These are phyloP conservation scores for Melangyna quadrimaculata DNA, from an alignment of 2,888 invertebrate genomes.

Conservation along the genomic window DNA sequence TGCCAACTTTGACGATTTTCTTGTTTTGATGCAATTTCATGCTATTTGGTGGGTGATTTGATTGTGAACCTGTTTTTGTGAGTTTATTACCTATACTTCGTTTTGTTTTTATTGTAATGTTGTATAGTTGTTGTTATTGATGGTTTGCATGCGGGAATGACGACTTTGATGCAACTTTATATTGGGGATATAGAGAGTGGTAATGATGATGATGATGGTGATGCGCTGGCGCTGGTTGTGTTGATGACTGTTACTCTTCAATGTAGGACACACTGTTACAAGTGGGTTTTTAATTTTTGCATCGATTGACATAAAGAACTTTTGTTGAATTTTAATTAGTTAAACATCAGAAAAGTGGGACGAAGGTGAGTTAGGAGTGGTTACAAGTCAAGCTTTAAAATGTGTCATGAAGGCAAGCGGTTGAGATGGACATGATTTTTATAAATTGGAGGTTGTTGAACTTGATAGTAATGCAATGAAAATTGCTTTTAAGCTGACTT, in stretches of 20 bases:
- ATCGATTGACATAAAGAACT: conserved; percentile 41
- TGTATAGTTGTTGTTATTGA: conserved; percentile 12
- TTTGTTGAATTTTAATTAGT: conserved; percentile 67
- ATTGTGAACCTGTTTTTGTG: conserved; percentile 52
- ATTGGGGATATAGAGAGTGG: conserved; percentile 25
- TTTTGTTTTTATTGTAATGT: conserved; percentile 13
- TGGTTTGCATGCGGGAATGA: conserved; percentile 43
- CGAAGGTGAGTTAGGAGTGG: conserved; percentile 50
- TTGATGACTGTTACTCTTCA: conserved; percentile 23
- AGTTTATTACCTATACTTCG: conserved; percentile 1
- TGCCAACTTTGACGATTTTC: conserved; percentile 45
- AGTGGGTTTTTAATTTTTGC: not conserved
- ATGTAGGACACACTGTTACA: conserved; percentile 55
- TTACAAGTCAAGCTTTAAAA: conserved; percentile 8
- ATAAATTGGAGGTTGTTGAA: not conserved
- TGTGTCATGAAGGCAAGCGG: not conserved
- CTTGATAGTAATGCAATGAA: not conserved
- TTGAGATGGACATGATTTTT: not conserved
- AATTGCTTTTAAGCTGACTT: too few relatives aligned
- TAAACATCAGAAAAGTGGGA: conserved; percentile 40
- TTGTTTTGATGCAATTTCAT: conserved; percentile 40
- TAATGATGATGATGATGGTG: conserved; percentile 36
- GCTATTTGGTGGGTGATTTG: conserved; percentile 45
- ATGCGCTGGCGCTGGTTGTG: not conserved
- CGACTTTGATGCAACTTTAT: conserved; percentile 19